These are phyloP conservation scores for Poecile atricapillus DNA, from an alignment of 2,113 vertebrate species.

Conservation along the genomic window DNA sequence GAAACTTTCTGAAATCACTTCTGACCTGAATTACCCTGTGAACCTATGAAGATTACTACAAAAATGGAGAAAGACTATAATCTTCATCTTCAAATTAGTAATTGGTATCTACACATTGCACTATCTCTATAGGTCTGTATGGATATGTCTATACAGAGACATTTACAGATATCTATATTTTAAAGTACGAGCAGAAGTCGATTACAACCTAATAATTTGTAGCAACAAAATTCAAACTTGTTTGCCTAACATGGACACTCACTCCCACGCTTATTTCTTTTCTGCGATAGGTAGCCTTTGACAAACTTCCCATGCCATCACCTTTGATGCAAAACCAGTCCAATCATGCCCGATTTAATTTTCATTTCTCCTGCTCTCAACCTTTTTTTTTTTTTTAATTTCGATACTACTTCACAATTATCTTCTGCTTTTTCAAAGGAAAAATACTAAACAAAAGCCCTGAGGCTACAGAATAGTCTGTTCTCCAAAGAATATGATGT, in stretches of 20 bases:
- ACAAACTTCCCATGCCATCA: neutral
- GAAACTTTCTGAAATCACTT: neutral
- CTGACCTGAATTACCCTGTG: neutral
- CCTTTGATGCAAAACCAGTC: neutral
- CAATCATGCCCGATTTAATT: neutral
- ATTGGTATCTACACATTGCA: neutral
- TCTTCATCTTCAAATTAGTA: neutral
- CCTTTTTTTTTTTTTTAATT: accelerated
- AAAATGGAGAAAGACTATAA: neutral
- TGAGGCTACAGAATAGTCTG: neutral
- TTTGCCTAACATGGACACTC: neutral
- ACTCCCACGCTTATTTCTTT: neutral
- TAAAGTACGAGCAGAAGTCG: neutral
- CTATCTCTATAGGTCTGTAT: neutral
- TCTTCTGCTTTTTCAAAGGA: neutral
- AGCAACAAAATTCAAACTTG: neutral
- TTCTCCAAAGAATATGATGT: neutral
- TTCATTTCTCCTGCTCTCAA: neutral
- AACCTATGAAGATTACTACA: neutral
- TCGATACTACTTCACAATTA: neutral
- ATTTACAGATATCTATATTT: accelerated
- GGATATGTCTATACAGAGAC: neutral
- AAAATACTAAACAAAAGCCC: neutral
- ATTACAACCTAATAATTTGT: neutral
- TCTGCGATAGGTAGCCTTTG: neutral